Conservation (phyloP, 2,888 invertebrate species). For the Aphodius sticticus region DNA sequence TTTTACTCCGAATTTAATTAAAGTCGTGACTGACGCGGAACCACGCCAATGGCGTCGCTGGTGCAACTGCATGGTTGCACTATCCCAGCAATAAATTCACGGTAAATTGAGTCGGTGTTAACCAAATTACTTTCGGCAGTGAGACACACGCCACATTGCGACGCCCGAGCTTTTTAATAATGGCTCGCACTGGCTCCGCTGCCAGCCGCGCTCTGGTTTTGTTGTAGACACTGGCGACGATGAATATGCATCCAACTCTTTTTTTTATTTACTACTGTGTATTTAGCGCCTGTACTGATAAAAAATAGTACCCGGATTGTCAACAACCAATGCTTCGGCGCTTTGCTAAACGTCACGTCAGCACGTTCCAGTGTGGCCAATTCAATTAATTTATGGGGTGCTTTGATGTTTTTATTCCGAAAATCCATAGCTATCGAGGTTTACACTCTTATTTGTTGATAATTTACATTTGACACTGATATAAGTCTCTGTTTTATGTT, state of each 20-base stretch:
- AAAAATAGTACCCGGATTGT: not conserved
- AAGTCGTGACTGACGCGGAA: slow-evolving; percentile 20
- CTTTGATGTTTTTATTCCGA: no score
- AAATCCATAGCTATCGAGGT: no score
- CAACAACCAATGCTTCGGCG: not conserved
- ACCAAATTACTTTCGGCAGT: slow-evolving; percentile 24
- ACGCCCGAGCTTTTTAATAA: not conserved
- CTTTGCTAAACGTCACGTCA: not conserved
- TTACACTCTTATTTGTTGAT: no score
- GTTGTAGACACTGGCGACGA: slow-evolving; percentile 10
- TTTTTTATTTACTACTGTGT: slow-evolving; percentile 15
- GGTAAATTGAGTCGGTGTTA: slow-evolving; percentile 24
- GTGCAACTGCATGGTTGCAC: slow-evolving; percentile 9
- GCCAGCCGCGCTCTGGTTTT: not conserved
- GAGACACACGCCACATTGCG: not conserved
- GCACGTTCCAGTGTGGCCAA: no score
- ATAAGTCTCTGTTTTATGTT: no score
- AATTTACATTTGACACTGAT: no score
- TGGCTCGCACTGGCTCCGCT: not conserved
- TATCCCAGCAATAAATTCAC: slow-evolving; percentile 23
- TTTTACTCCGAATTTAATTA: slow-evolving; percentile 24
- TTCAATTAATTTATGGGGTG: no score
- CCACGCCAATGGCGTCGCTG: slow-evolving; percentile 11
- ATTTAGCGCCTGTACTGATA: not conserved
- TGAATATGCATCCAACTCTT: slow-evolving; percentile 24